These are phyloP conservation scores for Microctonus brassicae DNA, from an alignment of 2,888 invertebrate genomes.

Conservation along the genomic window DNA sequence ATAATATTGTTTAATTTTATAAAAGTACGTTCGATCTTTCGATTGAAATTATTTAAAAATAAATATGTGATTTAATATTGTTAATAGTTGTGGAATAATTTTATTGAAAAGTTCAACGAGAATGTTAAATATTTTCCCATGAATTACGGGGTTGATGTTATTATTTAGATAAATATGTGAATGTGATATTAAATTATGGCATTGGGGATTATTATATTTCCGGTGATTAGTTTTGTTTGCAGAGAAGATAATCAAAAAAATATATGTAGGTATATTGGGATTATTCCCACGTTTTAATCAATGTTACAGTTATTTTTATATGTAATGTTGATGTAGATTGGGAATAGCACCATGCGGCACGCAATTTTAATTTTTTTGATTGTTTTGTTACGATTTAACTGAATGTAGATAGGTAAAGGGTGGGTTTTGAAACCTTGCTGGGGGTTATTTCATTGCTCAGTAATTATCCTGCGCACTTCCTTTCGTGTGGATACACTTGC, in stretches of 20 bases:
- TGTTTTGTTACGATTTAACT: not conserved
- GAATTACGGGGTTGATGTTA: not conserved
- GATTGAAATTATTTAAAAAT: too few relatives aligned
- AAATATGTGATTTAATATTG: too few relatives aligned
- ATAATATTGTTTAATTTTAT: too few relatives aligned
- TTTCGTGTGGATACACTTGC: not conserved
- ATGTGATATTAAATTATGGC: not conserved
- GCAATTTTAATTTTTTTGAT: slow-evolving; percentile 22
- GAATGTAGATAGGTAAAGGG: not conserved
- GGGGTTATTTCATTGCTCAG: not conserved
- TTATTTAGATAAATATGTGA: not conserved
- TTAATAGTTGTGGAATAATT: too few relatives aligned
- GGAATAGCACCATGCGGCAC: slow-evolving; percentile 52
- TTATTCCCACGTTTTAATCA: slow-evolving; percentile 26
- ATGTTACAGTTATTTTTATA: not conserved
- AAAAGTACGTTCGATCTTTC: too few relatives aligned
- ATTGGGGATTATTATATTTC: not conserved
- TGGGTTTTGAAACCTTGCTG: slow-evolving; percentile 9
- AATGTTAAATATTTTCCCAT: not conserved
- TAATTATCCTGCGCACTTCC: not conserved
- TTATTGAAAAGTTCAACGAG: not conserved
- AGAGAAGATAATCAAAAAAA: slow-evolving; percentile 3
- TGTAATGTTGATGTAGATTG: not conserved
- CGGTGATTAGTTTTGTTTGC: slow-evolving; percentile 11
- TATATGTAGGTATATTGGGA: not conserved